Percentiles rank a stretch among this genome's conserved stretches.
phyloP scores from a whole-genome alignment of 2,888 invertebrate species.

The Oscheius sp. region DNA sequence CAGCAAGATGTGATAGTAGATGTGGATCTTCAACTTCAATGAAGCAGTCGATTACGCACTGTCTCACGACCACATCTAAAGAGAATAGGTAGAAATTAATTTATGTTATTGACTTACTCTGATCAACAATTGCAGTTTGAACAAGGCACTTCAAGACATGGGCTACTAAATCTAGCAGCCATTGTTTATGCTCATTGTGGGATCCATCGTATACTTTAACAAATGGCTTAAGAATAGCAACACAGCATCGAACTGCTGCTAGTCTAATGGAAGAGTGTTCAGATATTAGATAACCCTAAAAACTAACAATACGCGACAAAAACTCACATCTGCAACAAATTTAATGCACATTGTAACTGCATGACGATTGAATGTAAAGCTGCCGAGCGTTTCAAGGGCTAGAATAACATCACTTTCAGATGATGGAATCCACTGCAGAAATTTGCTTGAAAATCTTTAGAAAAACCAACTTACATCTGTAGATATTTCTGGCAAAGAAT shows the following conservation, averaged over 20 bases:
- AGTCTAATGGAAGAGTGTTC: slow-evolving; percentile 89
- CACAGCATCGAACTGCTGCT: slow-evolving; percentile 93
- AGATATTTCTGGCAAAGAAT: slow-evolving; percentile 43
- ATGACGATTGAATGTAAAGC: slow-evolving; percentile 77
- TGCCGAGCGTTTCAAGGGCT: slow-evolving; percentile 89
- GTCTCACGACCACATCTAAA: slow-evolving; percentile 87
- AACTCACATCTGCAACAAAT: slow-evolving; percentile 63
- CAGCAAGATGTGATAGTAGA: slow-evolving; percentile 93
- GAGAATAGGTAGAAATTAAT: no score
- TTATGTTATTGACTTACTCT: slow-evolving; percentile 75
- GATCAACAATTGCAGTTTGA: slow-evolving; percentile 91
- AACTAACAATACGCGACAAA: neutral
- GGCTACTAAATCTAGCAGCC: slow-evolving; percentile 84
- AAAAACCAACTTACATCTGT: neutral
- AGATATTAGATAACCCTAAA: slow-evolving; percentile 77
- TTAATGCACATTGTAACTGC: slow-evolving; percentile 65
- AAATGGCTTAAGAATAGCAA: slow-evolving; percentile 85
- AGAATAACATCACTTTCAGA: slow-evolving; percentile 87
- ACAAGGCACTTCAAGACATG: slow-evolving; percentile 89
- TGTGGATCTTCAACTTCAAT: slow-evolving; percentile 31
- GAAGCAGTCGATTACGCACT: slow-evolving; percentile 88
- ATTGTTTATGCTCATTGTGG: slow-evolving; percentile 43
- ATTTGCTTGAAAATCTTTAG: neutral
- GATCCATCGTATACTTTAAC: slow-evolving; percentile 73
- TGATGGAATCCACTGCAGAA: slow-evolving; percentile 67